Evolutionary conservation across 2,113 vertebrate species (phyloP).

Genomic region (Mormyrus iriodes): DNA sequence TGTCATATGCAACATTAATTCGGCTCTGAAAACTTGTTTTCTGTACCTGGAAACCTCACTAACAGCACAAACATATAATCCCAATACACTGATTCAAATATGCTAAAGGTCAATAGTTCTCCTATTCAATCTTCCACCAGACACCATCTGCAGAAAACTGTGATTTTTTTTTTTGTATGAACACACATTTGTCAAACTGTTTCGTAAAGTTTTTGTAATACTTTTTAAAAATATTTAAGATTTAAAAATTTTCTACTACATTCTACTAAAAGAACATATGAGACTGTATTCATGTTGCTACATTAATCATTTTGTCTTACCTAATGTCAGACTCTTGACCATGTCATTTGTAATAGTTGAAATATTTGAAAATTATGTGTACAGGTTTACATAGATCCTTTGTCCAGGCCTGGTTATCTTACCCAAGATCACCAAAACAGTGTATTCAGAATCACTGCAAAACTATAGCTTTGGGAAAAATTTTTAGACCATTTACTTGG

Average conservation of each 20-base stretch:
- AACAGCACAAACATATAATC: background rate
- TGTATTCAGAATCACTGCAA: background rate
- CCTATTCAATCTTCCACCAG: background rate
- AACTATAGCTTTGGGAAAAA: background rate
- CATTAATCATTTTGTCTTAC: background rate
- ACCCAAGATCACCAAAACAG: background rate
- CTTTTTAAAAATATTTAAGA: background rate
- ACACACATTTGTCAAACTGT: background rate
- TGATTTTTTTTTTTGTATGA: background rate
- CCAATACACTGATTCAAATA: background rate
- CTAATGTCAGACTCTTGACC: background rate
- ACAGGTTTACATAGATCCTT: background rate
- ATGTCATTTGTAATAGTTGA: background rate
- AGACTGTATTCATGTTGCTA: background rate
- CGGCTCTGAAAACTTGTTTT: background rate
- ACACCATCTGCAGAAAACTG: background rate
- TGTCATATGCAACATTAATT: background rate
- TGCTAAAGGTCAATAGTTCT: background rate
- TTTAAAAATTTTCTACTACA: too few relatives aligned
- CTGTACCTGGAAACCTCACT: background rate
- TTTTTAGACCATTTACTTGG: background rate
- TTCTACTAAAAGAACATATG: background rate
- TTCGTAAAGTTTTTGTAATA: background rate
- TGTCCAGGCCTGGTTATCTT: background rate
- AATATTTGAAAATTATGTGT: background rate